Evolutionary conservation across 2,888 invertebrate genomes (phyloP), one percentile per base, ranked within the genome.

Genomic region (Cremastobaeus sp.): DNA sequence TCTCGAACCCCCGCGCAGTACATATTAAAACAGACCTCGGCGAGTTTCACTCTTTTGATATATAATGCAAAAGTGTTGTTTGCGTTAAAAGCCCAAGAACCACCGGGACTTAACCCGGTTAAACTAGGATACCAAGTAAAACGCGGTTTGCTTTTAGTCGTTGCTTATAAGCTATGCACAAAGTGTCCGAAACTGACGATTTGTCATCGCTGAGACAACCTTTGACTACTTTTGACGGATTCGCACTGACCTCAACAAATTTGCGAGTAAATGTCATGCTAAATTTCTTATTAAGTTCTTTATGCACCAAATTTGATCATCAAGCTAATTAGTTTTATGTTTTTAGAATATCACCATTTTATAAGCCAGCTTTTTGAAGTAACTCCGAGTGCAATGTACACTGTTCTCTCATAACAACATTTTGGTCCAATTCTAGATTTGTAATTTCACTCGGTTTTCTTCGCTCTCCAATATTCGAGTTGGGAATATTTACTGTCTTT

Each of bases 51-150:
- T 84, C 86, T 86, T 86, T 86, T 86, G 86, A 86, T 86, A 82
- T 84, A 86, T 86, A 85, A 86, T 86, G 83, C 86, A 86, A 76
- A 78, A 80, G 86, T 82, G 84, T 86, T 86, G 86, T 86, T 86
- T 85, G 85, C 83, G 84, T 85, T 86, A 86, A 86, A 86, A 86
- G 86, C 86, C 83, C 84, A 81, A 82, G 84, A 85, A 86, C 86
- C 86, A 74, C 86, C 81, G 81, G 78, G 83, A 85, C 85, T 85
- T 86, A 86, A 86, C 84, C 83, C 86, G 85, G 85, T 86, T 86
- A 86, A 86, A 86, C 86, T 85, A 82, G 85, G 83, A 85, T 85
- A 85, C 84, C 85, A 85, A 86, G 86, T 86, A 81, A 85, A 86
- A 85, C 85, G 83, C 84, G 85, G 85, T 86, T 84, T 83, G 86